Evolutionary conservation across 2,113 vertebrate genomes (phyloP).

Genomic region (Lonchura striata): DNA sequence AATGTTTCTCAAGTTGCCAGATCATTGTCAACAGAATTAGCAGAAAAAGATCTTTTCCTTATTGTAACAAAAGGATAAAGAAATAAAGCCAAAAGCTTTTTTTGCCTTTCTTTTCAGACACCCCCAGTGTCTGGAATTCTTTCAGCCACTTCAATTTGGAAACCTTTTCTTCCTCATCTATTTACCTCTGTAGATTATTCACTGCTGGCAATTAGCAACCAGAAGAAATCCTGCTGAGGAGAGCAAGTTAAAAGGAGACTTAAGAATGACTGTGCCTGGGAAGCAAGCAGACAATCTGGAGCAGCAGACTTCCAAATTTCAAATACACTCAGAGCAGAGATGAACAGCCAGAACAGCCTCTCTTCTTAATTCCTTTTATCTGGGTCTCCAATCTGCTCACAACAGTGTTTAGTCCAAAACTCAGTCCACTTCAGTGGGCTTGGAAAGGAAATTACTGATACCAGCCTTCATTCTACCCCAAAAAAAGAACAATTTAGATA

Average conservation of each 20-base stretch:
- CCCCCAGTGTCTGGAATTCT: background rate
- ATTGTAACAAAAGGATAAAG: background rate
- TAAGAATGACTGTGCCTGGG: conserved; percentile 2
- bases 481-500: conserved; percentile 41
- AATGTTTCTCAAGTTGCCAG: background rate
- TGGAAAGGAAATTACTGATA: conserved; percentile 20
- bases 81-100: background rate
- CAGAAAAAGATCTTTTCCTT: background rate
- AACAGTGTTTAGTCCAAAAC: conserved; percentile 15
- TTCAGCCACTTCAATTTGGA: background rate
- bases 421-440: conserved; percentile 12
- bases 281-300: conserved; percentile 38
- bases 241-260: conserved; percentile 34
- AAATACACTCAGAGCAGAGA: conserved; percentile 16
- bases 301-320: conserved; percentile 29
- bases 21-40: background rate
- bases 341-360: conserved; percentile 11
- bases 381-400: conserved; percentile 32
- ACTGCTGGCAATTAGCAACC: conserved; percentile 40
- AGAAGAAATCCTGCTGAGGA: conserved; percentile 54
- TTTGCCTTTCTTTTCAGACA: background rate
- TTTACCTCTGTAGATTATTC: conserved; percentile 41
- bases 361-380: conserved; percentile 41
- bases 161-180: conserved; percentile 26
- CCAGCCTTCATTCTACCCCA: background rate